Conservation (phyloP, 2,888 invertebrate genomes). For the Polyploca ridens region DNA sequence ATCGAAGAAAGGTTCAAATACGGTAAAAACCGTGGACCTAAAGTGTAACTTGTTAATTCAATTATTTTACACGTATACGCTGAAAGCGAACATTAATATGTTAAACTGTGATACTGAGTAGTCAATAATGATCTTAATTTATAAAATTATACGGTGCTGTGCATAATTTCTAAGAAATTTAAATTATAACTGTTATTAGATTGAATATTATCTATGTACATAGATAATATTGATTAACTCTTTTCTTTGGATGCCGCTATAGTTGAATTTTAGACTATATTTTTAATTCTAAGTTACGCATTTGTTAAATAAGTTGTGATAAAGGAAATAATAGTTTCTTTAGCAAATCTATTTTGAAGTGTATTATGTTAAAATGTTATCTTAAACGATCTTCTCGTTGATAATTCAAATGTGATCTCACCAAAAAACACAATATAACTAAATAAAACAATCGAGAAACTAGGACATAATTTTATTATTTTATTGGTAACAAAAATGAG, state of each 20-base stretch:
- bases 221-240: too few relatives aligned
- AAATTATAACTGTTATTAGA: slow-evolving; percentile 2
- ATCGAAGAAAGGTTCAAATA: slow-evolving; percentile 86
- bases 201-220: too few relatives aligned
- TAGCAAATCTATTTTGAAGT: too few relatives aligned
- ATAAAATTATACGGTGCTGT: slow-evolving; percentile 24
- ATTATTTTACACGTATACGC: slow-evolving; percentile 39
- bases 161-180: slow-evolving; percentile 21
- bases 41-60: slow-evolving; percentile 47
- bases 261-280: neutral
- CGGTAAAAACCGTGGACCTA: slow-evolving; percentile 50
- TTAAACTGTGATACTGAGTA: slow-evolving; percentile 75
- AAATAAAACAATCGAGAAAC: slow-evolving; percentile 26
- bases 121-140: slow-evolving; percentile 47
- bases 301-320: too few relatives aligned
- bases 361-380: neutral
- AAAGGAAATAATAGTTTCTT: too few relatives aligned
- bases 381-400: neutral
- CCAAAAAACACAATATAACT: too few relatives aligned
- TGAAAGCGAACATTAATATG: slow-evolving; percentile 54
- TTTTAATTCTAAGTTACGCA: neutral
- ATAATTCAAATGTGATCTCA: neutral
- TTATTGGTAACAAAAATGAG: slow-evolving; percentile 55
- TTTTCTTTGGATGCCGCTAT: too few relatives aligned
- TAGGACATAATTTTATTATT: slow-evolving; percentile 41